Base-by-base conservation (phyloP, 2,797 vertebrate genomes). In the Oryzias dopingdopingensis region DNA sequence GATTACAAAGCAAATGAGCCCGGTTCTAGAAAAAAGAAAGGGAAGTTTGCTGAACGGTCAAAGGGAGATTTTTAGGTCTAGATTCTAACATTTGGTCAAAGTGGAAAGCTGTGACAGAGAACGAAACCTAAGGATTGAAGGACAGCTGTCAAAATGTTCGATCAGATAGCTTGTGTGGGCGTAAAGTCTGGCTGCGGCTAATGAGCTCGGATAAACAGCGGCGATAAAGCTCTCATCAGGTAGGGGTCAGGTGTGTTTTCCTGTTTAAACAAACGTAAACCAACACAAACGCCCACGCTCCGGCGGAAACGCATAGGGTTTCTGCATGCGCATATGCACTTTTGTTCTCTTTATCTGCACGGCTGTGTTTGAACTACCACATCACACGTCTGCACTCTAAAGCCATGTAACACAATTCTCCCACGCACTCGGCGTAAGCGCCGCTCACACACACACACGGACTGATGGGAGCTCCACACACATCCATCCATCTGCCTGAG, bases 401-500 rank as follows among this genome's bases (percentile, higher is more conserved):
- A 62, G 74, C 72, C 72, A 62, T 82, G 72, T 70, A 72, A 69
- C 67, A 74, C 75, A 74, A 65, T 67, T 79, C 84, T 83, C 86
- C 83, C 82, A 85, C 82, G 17, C 85, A 83, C 69, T 75, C 14
- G 74, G 80, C 78, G 80, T 73, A 81, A 76, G 79, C 64, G 67
- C 47, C 74, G 73, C 52, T 52, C 56, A 52, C 65, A 32, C 51
- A 47, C 51, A 47, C 61, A 59, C 59, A 68, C 65, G 70, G 78
- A 80, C 73, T 75, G 79, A 81, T 80, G 70, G 53, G 67, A 72
- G 60, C 68, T 53, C 73, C 65, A 20, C 82, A 66, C 77, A 1
- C 26, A 6, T 71, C 77, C 72, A 83, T 81, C 84, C 82, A 79
- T 86, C 86, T 88, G 83, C 85, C 81, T 7, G 72, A 84, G 84